These are phyloP conservation scores for Bolborhynchus lineola DNA, from an alignment of 2,113 vertebrate genomes.

Conservation along the genomic window DNA sequence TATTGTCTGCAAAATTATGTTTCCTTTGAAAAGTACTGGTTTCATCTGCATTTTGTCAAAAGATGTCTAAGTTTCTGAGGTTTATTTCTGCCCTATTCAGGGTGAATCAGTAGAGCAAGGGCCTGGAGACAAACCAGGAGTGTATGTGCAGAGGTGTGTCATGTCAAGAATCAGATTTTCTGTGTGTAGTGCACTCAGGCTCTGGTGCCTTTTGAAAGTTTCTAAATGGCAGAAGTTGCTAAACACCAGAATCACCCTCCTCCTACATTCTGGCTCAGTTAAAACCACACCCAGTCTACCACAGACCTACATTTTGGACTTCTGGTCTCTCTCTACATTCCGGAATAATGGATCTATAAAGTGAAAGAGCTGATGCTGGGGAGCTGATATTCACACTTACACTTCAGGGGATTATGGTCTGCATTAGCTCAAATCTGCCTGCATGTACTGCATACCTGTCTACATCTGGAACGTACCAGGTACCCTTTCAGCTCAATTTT, in stretches of 20 bases:
- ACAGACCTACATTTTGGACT: not conserved
- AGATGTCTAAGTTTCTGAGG: not conserved
- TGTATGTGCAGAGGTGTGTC: not conserved
- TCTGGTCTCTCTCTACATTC: not conserved
- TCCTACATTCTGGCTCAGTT: not conserved
- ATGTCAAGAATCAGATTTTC: not conserved
- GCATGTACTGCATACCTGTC: not conserved
- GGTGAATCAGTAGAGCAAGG: not conserved
- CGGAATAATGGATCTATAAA: not conserved
- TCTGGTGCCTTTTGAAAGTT: not conserved
- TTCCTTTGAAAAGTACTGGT: not conserved
- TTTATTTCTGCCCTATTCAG: not conserved
- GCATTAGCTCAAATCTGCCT: not conserved
- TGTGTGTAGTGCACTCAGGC: not conserved
- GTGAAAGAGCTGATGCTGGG: not conserved
- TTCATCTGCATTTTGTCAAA: not conserved
- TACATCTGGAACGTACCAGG: not conserved
- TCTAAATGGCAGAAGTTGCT: not conserved
- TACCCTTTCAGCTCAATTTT: not conserved
- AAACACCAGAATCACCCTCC: not conserved
- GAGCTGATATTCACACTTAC: not conserved
- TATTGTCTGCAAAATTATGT: not conserved
- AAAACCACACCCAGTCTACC: not conserved
- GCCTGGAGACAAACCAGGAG: not conserved
- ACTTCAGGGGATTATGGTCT: not conserved